Base-by-base conservation (phyloP, 2,797 vertebrate species). In the Xerus rutilus region DNA sequence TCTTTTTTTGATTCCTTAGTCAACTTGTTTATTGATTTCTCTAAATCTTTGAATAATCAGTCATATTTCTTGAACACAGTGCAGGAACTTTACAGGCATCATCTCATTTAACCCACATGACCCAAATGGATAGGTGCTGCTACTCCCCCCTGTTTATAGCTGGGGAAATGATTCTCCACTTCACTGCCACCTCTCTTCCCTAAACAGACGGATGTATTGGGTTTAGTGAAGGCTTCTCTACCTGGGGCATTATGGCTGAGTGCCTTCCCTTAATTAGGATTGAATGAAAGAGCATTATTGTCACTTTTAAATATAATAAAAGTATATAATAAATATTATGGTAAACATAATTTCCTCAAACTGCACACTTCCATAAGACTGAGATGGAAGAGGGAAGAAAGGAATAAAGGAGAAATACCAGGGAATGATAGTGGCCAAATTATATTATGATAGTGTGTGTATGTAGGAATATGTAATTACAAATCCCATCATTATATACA, bases 271-370 rank as follows among this genome's bases (percentile, higher is more conserved):
- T 85, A 77, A n/a, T 72, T 78, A 62, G 83, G 30, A 21, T 13
- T 62, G 4, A 47, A 35, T 32, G 25, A 89, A 85, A 90, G 30
- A 78, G 30, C 62, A 45, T 74, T 64, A 43, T 32, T 82, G 5
- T 69, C n/a, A 81, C 74, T 78, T 79, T 76, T 32, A 17, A 89
- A 90, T 54, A 79, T 52, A 59, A 79, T 52, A 59, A 87, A 91
- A 79, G 18, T 59, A 35, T 62, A 17, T 57, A 45, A 47, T 79
- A 69, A 59, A 59, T 59, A 86, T 62, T 54, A 85, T 30, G 18
- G 43, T 45, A 81, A 81, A 52, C 86, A 88, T 73, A 32, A 67
- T 93, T 88, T 82, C 73, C 59, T 95, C 54, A 62, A 82, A 85
- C 13, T 43, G 7, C 43, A 52, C 2, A 39, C 25, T 43, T 74